A percentile compares a stretch with the other conserved stretches of the same genome.
phyloP scores from a whole-genome alignment of 2,113 vertebrate species.

The Apaloderma vittatum region DNA sequence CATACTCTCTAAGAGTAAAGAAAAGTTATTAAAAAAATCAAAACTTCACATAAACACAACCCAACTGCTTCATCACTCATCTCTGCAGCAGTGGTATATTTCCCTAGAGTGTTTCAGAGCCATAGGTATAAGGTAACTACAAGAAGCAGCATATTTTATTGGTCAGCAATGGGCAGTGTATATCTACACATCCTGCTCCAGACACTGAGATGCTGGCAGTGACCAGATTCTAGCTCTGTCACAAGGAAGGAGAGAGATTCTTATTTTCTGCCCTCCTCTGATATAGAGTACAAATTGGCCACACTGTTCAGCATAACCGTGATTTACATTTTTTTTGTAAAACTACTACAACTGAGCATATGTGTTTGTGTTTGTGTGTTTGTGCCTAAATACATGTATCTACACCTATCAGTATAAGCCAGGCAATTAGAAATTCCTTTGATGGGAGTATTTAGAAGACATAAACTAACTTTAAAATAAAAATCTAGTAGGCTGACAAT shows the following conservation, averaged over 20 bases:
- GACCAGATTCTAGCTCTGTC: background rate
- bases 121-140: background rate
- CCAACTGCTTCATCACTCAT: background rate
- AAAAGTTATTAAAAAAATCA: background rate
- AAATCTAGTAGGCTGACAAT: background rate
- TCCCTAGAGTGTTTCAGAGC: slow-evolving; percentile 37
- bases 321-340: background rate
- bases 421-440: background rate
- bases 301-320: rapidly evolving
- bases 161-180: background rate
- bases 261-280: background rate
- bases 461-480: background rate
- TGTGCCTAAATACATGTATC: too few relatives aligned
- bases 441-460: background rate
- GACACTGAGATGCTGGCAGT: background rate
- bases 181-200: background rate
- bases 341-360: background rate
- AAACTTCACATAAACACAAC: background rate
- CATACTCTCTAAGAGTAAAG: background rate
- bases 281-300: background rate
- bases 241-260: background rate
- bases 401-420: background rate
- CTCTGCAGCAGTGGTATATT: background rate
- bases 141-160: background rate
- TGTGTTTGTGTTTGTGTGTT: background rate